Base-by-base conservation (phyloP, 2,888 invertebrate species). In the Pediacus dermestoides region DNA sequence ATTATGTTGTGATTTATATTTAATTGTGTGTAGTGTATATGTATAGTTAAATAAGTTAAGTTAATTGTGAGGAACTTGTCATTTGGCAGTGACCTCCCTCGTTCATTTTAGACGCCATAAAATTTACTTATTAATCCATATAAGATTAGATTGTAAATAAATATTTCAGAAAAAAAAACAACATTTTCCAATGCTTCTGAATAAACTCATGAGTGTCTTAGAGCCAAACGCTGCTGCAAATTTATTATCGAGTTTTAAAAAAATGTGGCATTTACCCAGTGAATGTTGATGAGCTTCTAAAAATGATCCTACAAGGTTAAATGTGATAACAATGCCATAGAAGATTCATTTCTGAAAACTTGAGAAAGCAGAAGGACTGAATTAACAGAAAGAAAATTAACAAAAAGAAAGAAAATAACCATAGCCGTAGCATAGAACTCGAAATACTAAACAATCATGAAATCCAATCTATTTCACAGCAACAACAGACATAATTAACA, bases 251-350 rank as follows among this genome's bases (percentile, higher is more conserved):
- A 13, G 32, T 9, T 37, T 26, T 16, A n/a, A 22, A 32, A 16
- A 34, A 39, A 16, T 39, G 39, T 10, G 34, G 39, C 26, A 39
- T 39, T 27, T 18, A 21, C 28, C 22, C 34, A 28, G 15, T 30
- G 9, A 35, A 36, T 39, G 40, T 36, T 16, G 35, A 35, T 9
- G 34, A 30, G n/a, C 21, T 39, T 22, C 22, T 36, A 14, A 36
- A 30, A 14, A 30, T 30, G 11, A 27, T 39, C 13, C 39, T 30
- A n/a, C 22, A 25, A 36, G 8, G 36, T 23, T 15, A 30, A 26
- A 12, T 30, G 30, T 13, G 26, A 39, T 30, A 31, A 11, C 30
- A 39, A 28, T 30, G 35, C 15, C 23, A 26, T 37, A 16, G 30
- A 37, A 21, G 22, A 26, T 15, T 16, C 14, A 3, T 39, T 39